A percentile compares a stretch with the other conserved stretches of the same genome.
phyloP scores from a whole-genome alignment of 2,797 vertebrate genomes.

The Epinephelus coioides region DNA sequence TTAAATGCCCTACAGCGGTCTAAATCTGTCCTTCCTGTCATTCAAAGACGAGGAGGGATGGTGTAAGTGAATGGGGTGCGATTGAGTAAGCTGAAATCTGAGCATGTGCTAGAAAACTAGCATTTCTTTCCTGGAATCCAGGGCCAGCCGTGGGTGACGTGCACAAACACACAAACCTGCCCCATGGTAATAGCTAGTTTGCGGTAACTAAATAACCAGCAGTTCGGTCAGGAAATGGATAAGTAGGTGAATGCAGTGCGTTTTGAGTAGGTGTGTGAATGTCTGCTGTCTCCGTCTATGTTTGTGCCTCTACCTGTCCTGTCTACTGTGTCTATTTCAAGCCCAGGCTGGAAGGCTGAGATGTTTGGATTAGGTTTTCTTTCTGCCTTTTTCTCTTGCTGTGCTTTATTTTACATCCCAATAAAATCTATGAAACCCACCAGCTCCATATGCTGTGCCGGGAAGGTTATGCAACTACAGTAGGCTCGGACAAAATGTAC shows the following conservation, averaged over 20 bases:
- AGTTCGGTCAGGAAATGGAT: slow-evolving; percentile 65
- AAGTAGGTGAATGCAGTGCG: slow-evolving; percentile 63
- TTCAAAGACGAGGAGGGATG: slow-evolving; percentile 30
- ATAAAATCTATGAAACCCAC: slow-evolving; percentile 70
- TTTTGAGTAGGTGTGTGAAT: slow-evolving; percentile 63
- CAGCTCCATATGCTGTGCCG: slow-evolving; percentile 61
- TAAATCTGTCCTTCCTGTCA: slow-evolving; percentile 55
- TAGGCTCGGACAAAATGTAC: slow-evolving; percentile 69
- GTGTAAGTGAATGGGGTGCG: slow-evolving; percentile 28
- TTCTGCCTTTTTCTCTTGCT: slow-evolving; percentile 20
- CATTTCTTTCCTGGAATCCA: slow-evolving; percentile 64
- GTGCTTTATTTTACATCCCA: slow-evolving; percentile 66
- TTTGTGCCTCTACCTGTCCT: slow-evolving; percentile 61
- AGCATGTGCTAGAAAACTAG: slow-evolving; percentile 66
- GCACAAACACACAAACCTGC: slow-evolving; percentile 58
- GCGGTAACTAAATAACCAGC: slow-evolving; percentile 63
- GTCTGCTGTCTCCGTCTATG: slow-evolving; percentile 51
- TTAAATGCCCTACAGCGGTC: slow-evolving; percentile 15
- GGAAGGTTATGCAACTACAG: slow-evolving; percentile 66
- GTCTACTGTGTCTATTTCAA: slow-evolving; percentile 59
- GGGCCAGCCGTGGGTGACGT: slow-evolving; percentile 51
- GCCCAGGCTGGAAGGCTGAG: slow-evolving; percentile 10
- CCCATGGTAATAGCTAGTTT: slow-evolving; percentile 64
- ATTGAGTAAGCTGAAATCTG: slow-evolving; percentile 57
- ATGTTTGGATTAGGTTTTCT: slow-evolving; percentile 29